Conservation (phyloP, 1,140 invertebrate species). For the Mactra quadrangularis region DNA sequence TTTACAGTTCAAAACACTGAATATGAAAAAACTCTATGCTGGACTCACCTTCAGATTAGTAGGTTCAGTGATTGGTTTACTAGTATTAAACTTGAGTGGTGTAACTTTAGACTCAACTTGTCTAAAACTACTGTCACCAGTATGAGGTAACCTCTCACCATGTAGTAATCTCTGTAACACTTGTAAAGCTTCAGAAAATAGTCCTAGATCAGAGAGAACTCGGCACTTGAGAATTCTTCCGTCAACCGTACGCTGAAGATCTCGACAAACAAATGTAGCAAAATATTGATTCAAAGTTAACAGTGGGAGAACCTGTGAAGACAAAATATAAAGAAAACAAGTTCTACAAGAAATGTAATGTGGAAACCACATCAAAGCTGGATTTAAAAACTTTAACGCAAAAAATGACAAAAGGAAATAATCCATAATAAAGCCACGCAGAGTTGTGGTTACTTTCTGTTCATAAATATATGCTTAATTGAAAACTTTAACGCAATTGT, state of each 20-base stretch:
- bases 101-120: conserved; percentile 77
- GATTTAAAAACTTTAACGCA: too few relatives aligned
- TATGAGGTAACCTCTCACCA: conserved; percentile 82
- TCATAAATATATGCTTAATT: too few relatives aligned
- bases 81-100: conserved; percentile 72
- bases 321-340: neutral
- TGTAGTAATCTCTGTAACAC: conserved; percentile 79
- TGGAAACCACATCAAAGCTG: too few relatives aligned
- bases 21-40: too few relatives aligned
- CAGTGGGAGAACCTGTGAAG: conserved; percentile 80
- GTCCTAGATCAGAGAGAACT: conserved; percentile 78
- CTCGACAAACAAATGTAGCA: conserved; percentile 80
- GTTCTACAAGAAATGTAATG: too few relatives aligned
- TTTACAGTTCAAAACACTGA: too few relatives aligned
- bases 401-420: too few relatives aligned
- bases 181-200: conserved; percentile 80
- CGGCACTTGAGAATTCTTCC: conserved; percentile 80
- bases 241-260: conserved; percentile 81
- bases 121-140: conserved; percentile 80
- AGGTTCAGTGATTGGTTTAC: conserved; percentile 76
- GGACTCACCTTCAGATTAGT: conserved; percentile 76
- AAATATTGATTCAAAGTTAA: conserved; percentile 82
- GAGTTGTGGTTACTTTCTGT: too few relatives aligned
- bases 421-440: too few relatives aligned
- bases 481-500: too few relatives aligned